Evolutionary conservation across 2,113 vertebrate genomes (phyloP), one percentile per base, ranked within the genome.

Genomic region (Gila orcuttii): DNA sequence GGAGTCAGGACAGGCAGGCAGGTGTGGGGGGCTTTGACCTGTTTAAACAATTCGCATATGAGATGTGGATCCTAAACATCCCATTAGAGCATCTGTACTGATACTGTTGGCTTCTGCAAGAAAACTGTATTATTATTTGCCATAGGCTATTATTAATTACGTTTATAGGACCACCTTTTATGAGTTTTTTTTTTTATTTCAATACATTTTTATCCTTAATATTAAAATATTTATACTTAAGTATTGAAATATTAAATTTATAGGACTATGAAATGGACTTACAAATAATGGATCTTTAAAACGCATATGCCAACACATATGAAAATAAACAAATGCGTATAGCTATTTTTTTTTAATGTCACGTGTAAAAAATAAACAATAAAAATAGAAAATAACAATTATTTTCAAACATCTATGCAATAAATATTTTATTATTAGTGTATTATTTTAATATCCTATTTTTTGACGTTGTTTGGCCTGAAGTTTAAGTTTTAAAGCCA

Each of bases 1-100:
- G 93, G 91, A 83, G 88, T 88, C 87, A 31, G 84, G 75, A 77
- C 60, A 59, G 75, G 77, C 80, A 57, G 73, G 73, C 90, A 89
- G 87, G 88, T 87, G 88, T 89, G 90, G 90, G 78, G 15, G 7
- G 10, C 60, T 81, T 77, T 75, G 88, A 84, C 83, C 23, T 6
- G 64, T 68, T 86, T 69, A 42, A 82, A 28, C 62, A 78, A 82
- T 71, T 1, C 33, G 19, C 7, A 47, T 21, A 52, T 39, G 47
- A 52, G 81, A 71, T 71, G 31, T 28, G 15, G 21, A 21, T 52
- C 17, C 62, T 33, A 82, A 50, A 68, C 39, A 31, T 68, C 25
- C n/a, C 7, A 82, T 55, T 82, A 55, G 25, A 36, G 31, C 50
- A 47, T 57, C 50, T 23, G 50, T 36, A 21, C 7, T 39, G 55